These are phyloP conservation scores for Platanista minor DNA, from an alignment of 2,113 vertebrate genomes.

Conservation along the genomic window DNA sequence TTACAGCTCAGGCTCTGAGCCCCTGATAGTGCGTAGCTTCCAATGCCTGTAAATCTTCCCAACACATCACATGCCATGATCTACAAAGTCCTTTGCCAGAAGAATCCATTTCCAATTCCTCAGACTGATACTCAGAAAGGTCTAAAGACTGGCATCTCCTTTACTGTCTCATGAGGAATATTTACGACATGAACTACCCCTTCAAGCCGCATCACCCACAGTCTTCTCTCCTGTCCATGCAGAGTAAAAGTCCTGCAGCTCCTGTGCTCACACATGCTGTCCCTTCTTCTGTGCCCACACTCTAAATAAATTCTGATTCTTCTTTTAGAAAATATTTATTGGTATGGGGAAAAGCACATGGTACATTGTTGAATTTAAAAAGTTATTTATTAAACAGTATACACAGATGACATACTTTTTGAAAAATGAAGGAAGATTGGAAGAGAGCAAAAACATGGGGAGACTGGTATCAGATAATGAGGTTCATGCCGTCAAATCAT, in stretches of 20 bases:
- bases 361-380: background rate
- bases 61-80: background rate
- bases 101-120: background rate
- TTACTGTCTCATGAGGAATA: background rate
- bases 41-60: fast-evolving
- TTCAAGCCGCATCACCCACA: background rate
- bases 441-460: background rate
- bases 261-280: background rate
- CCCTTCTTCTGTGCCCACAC: background rate
- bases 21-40: background rate
- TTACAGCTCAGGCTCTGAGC: background rate
- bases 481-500: background rate
- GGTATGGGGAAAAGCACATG: background rate
- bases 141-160: background rate
- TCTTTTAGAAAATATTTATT: background rate
- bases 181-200: background rate
- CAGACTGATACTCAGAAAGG: background rate
- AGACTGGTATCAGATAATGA: background rate
- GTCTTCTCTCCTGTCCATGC: background rate
- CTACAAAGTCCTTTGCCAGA: background rate
- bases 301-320: background rate
- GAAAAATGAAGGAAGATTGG: background rate
- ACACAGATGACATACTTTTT: background rate
- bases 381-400: background rate
- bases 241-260: background rate